Percentiles rank a stretch among this genome's conserved stretches.
Evolutionary conservation across 2,113 vertebrate genomes (phyloP).

Genomic region (Xenopus laevis): DNA sequence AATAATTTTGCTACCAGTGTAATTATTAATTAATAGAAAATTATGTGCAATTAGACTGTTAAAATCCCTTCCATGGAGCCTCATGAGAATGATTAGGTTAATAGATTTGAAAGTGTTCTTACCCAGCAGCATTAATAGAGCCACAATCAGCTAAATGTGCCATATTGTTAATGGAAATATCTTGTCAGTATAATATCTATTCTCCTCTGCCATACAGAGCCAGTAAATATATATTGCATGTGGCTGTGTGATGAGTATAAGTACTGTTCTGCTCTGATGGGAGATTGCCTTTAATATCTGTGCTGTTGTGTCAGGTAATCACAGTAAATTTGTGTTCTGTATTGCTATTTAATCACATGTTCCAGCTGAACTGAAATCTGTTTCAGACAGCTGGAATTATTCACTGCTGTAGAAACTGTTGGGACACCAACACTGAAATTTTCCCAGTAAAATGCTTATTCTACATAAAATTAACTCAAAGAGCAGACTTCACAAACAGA

Average conservation of each 20-base stretch:
- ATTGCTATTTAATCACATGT: constrained; percentile 39
- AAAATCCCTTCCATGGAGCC: neutral
- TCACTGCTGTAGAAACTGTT: neutral
- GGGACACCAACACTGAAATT: neutral
- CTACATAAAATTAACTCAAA: no score
- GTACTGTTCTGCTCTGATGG: constrained; percentile 27
- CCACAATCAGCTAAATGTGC: constrained; percentile 10
- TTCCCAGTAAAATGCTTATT: no score
- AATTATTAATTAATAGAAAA: neutral
- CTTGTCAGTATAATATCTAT: constrained; percentile 31
- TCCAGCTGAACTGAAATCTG: constrained; percentile 26
- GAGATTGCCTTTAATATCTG: constrained; percentile 40
- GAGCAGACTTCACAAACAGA: no score
- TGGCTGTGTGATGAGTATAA: constrained; percentile 28
- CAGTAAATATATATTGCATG: constrained; percentile 35
- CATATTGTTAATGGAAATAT: constrained; percentile 36
- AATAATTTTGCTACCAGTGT: neutral
- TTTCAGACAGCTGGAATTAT: constrained; percentile 2
- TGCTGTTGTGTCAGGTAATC: constrained; percentile 33
- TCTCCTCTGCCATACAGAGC: constrained; percentile 13
- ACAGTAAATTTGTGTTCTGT: constrained; percentile 42
- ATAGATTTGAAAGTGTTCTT: neutral
- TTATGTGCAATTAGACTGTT: neutral
- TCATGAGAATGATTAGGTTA: constrained; percentile 3
- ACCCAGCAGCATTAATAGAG: constrained; percentile 13